These are phyloP conservation scores for Habroteleia sp. DNA, from an alignment of 2,888 invertebrate genomes.

Conservation along the genomic window DNA sequence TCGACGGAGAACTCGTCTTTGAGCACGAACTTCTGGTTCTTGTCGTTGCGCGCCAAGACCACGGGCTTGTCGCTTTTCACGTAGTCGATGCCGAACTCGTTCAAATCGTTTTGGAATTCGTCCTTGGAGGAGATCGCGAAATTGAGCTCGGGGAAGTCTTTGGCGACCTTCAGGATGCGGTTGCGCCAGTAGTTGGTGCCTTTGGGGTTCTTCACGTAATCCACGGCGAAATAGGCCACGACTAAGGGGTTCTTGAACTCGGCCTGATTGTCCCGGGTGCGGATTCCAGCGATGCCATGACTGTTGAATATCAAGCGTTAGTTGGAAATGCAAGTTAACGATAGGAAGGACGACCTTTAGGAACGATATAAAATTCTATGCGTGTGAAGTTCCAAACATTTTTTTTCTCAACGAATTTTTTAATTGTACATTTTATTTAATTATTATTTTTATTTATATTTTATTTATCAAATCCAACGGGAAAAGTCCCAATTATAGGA, in stretches of 20 bases:
- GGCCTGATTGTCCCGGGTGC: constrained; percentile 90
- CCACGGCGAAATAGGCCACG: constrained; percentile 95
- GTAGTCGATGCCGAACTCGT: constrained; percentile 95
- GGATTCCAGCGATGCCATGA: constrained; percentile 95
- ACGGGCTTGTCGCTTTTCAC: constrained; percentile 94
- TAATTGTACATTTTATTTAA: no score
- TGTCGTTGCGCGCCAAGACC: constrained; percentile 90
- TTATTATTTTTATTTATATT: no score
- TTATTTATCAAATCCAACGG: no score
- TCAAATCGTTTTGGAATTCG: constrained; percentile 96
- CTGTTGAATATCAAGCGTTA: no score
- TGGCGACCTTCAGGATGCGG: constrained; percentile 94
- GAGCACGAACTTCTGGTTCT: constrained; percentile 94
- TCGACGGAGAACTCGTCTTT: constrained; percentile 95
- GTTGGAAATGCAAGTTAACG: no score
- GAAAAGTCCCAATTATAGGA: no score
- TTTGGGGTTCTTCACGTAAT: constrained; percentile 98
- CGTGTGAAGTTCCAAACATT: no score
- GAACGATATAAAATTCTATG: no score
- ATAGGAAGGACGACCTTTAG: no score
- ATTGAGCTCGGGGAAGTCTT: constrained; percentile 85
- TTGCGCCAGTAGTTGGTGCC: constrained; percentile 99
- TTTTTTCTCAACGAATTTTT: no score
- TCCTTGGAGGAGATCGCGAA: constrained; percentile 97
- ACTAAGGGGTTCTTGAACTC: constrained; percentile 95